Conservation (phyloP, 1,140 invertebrate species). For the Thereuonema tuberculata region DNA sequence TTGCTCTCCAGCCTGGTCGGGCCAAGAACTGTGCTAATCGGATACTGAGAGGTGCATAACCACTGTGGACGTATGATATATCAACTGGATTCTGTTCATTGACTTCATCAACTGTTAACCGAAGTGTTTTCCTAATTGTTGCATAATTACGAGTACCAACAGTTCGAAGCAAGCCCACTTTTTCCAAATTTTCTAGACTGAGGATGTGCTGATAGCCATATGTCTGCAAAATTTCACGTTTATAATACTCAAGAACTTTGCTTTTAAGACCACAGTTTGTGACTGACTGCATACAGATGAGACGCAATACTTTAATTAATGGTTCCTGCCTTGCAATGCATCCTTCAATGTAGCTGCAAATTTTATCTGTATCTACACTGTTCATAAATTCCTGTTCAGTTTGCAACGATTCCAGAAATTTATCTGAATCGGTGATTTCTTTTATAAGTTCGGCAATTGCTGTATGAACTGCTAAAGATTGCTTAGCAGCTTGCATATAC, state of each 20-base stretch:
- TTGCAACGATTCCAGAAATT: slow-evolving; percentile 49
- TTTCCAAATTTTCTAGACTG: slow-evolving; percentile 73
- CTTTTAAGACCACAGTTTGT: slow-evolving; percentile 75
- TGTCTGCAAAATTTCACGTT: slow-evolving; percentile 68
- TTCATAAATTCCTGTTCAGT: slow-evolving; percentile 84
- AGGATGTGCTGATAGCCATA: slow-evolving; percentile 80
- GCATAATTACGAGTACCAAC: slow-evolving; percentile 35
- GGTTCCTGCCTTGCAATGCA: slow-evolving; percentile 70
- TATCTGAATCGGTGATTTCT: slow-evolving; percentile 47
- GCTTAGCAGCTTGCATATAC: slow-evolving; percentile 73
- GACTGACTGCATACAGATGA: slow-evolving; percentile 78
- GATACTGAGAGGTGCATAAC: slow-evolving; percentile 83
- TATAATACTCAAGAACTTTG: slow-evolving; percentile 82
- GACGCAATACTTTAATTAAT: slow-evolving; percentile 60
- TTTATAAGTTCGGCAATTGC: slow-evolving; percentile 61
- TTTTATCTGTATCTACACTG: slow-evolving; percentile 78
- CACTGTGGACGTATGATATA: slow-evolving; percentile 84
- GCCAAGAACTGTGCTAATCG: slow-evolving; percentile 72
- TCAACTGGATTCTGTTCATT: slow-evolving; percentile 69
- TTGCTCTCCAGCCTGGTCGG: slow-evolving; percentile 61
- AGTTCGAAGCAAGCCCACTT: slow-evolving; percentile 58
- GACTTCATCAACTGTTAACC: slow-evolving; percentile 72
- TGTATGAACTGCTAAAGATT: slow-evolving; percentile 59
- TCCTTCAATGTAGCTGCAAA: slow-evolving; percentile 77
- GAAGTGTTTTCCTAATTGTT: slow-evolving; percentile 34